phyloP scores from a whole-genome alignment of 2,113 vertebrate genomes.

The Aptenodytes patagonicus region DNA sequence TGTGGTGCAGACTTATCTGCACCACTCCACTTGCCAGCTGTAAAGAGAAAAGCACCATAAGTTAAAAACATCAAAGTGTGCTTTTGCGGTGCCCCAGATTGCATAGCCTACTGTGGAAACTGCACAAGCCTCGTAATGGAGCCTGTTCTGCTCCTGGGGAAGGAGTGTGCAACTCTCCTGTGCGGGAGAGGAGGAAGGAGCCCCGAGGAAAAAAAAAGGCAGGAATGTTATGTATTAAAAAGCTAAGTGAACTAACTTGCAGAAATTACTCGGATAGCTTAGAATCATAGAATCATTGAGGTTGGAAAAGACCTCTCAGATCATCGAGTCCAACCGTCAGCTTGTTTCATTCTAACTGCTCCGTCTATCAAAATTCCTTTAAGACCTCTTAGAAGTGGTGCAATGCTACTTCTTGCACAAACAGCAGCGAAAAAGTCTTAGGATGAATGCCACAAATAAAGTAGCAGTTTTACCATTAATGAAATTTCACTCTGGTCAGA shows the following conservation, averaged over 20 bases:
- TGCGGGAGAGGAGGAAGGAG: neutral
- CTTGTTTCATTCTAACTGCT: neutral
- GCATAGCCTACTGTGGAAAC: neutral
- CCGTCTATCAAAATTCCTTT: accelerated
- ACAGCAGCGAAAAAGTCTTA: neutral
- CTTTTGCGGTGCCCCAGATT: neutral
- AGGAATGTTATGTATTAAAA: neutral
- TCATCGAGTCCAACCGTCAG: no score
- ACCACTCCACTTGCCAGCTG: constrained; percentile 32
- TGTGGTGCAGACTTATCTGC: constrained; percentile 55
- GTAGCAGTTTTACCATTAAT: neutral
- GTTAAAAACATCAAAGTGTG: constrained; percentile 6
- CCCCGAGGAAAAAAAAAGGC: neutral
- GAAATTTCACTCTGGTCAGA: neutral
- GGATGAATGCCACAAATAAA: neutral
- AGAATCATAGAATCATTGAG: no score
- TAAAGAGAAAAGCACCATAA: neutral
- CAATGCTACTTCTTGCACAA: neutral
- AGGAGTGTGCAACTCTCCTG: no score
- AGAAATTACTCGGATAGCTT: neutral
- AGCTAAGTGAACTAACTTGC: neutral
- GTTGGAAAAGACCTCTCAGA: no score
- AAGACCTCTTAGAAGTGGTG: neutral
- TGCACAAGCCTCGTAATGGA: neutral
- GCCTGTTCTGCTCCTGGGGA: neutral